phyloP scores from a whole-genome alignment of 2,113 vertebrate genomes.

The Micronycteris hirsuta region DNA sequence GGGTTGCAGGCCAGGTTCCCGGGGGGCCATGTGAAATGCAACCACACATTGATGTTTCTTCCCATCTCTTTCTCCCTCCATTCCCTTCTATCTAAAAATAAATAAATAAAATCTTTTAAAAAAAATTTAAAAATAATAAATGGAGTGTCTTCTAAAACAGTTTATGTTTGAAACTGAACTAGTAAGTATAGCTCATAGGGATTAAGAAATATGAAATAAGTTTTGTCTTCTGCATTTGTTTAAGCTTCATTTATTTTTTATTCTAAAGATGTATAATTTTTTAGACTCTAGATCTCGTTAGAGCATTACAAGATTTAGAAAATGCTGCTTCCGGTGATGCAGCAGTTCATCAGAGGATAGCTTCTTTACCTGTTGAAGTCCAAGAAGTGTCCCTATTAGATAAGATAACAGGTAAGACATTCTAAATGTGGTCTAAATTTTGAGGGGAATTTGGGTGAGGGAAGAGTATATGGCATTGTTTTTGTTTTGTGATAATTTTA shows the following conservation, averaged over 20 bases:
- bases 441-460: background rate
- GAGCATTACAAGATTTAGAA: constrained; percentile 97
- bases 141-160: background rate
- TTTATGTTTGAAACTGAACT: background rate
- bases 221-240: background rate
- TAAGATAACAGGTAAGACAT: constrained; percentile 93
- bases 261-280: constrained; percentile 73
- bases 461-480: background rate
- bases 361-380: constrained; percentile 94
- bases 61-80: no score
- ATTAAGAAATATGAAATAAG: constrained; percentile 10
- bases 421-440: background rate
- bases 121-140: no score
- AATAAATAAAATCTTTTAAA: no score
- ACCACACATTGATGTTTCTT: no score
- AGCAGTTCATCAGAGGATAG: constrained; percentile 95
- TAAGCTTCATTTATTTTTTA: constrained; percentile 43
- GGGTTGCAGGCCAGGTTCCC: no score
- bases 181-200: background rate
- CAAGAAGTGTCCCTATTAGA: constrained; percentile 95
- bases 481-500: constrained; percentile 48
- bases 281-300: constrained; percentile 96
- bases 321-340: constrained; percentile 96
- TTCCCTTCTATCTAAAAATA: no score
- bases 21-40: no score